Evolutionary conservation across 2,888 invertebrate species (phyloP).

Genomic region (Polylopha cassiicola): DNA sequence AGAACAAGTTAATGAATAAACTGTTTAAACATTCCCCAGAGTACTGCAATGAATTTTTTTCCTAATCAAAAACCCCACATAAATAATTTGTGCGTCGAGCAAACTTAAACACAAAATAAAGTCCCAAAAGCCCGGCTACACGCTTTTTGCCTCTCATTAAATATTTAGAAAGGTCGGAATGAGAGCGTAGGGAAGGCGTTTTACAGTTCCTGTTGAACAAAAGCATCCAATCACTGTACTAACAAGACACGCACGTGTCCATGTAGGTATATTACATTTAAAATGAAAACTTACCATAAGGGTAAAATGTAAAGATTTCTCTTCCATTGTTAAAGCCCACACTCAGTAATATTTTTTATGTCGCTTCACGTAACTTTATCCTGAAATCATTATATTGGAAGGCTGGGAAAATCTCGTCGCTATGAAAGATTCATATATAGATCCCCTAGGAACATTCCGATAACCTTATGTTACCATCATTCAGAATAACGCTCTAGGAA

Average conservation of each 20-base stretch:
- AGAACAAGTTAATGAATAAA: too few relatives aligned
- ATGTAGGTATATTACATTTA: conserved; percentile 13
- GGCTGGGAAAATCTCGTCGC: too few relatives aligned
- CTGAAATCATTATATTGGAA: too few relatives aligned
- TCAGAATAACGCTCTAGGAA: too few relatives aligned
- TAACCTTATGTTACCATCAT: too few relatives aligned
- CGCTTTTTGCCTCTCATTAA: conserved; percentile 12
- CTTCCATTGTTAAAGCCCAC: too few relatives aligned
- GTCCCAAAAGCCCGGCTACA: conserved; percentile 3
- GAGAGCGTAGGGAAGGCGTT: conserved; percentile 13
- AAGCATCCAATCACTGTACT: conserved; percentile 19
- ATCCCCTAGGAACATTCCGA: too few relatives aligned
- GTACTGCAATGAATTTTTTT: conserved; percentile 8
- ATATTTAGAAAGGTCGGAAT: conserved; percentile 18
- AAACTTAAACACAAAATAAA: conserved; percentile 21
- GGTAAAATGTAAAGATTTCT: neutral
- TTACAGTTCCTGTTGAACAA: conserved; percentile 17
- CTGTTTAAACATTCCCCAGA: neutral
- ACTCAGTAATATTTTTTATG: too few relatives aligned
- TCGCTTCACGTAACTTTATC: too few relatives aligned
- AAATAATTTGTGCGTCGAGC: conserved; percentile 14
- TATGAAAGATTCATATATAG: too few relatives aligned
- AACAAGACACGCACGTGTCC: conserved; percentile 8
- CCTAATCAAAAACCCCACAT: conserved; percentile 13
- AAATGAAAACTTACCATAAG: conserved; percentile 7